Evolutionary conservation across 2,113 vertebrate species (phyloP).

Genomic region (Chloroceryle aenea): DNA sequence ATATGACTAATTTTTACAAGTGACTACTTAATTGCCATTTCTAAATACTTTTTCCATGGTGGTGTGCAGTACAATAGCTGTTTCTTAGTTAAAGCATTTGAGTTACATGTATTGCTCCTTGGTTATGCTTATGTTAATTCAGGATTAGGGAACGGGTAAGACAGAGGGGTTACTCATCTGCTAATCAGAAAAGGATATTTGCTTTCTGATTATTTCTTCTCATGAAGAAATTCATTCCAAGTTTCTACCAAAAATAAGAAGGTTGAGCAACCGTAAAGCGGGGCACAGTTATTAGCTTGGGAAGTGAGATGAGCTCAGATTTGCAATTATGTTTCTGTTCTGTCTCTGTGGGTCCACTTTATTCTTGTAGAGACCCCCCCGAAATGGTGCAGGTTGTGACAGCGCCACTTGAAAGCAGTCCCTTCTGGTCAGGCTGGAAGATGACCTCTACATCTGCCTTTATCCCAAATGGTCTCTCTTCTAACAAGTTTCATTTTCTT

Average conservation of each 20-base stretch:
- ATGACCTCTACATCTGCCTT: neutral
- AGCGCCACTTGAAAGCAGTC: neutral
- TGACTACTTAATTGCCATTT: slow-evolving; percentile 2
- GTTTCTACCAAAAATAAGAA: neutral
- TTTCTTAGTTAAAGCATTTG: neutral
- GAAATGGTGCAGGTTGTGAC: neutral
- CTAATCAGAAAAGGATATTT: neutral
- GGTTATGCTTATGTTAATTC: neutral
- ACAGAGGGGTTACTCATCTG: neutral
- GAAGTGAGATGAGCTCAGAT: neutral
- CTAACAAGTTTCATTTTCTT: neutral
- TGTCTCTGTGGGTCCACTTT: neutral
- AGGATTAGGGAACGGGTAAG: neutral
- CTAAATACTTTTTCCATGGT: slow-evolving; percentile 29
- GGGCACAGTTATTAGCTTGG: neutral
- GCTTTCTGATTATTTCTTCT: neutral
- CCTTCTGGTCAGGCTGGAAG: neutral
- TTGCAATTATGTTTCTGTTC: neutral
- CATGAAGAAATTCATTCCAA: neutral
- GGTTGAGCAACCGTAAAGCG: neutral
- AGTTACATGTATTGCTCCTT: neutral
- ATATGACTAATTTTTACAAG: slow-evolving; percentile 41
- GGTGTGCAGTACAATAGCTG: neutral
- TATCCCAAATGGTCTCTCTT: neutral
- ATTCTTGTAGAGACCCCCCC: neutral